Percentiles rank a stretch among this genome's conserved stretches.
Conservation (phyloP, 2,888 invertebrate species). For the Melanostoma scalare region DNA sequence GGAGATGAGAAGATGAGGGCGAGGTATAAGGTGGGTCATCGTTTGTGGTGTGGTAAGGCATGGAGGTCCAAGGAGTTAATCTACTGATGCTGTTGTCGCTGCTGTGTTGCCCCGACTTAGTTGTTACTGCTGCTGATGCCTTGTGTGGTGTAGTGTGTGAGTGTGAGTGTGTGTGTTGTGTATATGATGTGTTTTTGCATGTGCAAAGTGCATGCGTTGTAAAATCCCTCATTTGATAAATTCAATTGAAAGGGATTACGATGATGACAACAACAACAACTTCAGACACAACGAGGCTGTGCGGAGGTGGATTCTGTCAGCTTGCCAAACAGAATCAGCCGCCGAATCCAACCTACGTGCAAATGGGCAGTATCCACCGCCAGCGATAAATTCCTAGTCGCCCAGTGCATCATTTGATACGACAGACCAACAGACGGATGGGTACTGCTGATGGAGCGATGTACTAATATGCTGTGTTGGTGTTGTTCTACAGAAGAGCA, state of each 20-base stretch:
- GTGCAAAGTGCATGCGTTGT: constrained; percentile 59
- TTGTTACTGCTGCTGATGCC: constrained; percentile 22
- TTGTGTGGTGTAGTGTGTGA: constrained; percentile 22
- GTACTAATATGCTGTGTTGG: constrained; percentile 59
- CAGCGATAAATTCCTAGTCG: constrained; percentile 65
- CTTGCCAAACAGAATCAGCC: constrained; percentile 66
- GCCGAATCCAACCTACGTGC: constrained; percentile 66
- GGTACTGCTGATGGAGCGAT: constrained; percentile 68
- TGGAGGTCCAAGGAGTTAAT: constrained; percentile 71
- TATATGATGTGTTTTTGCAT: constrained; percentile 33
- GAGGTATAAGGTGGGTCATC: constrained; percentile 53
- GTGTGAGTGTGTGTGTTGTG: background rate
- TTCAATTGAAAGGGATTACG: constrained; percentile 69
- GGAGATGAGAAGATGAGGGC: constrained; percentile 17
- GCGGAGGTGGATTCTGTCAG: constrained; percentile 72
- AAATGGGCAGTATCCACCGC: constrained; percentile 54
- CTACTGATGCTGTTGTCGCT: constrained; percentile 71
- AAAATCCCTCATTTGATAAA: constrained; percentile 69
- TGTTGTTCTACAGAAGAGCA: constrained; percentile 10
- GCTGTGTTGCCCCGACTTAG: constrained; percentile 49
- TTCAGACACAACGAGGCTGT: constrained; percentile 37
- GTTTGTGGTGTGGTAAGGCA: constrained; percentile 32
- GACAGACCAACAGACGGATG: constrained; percentile 59
- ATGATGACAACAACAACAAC: constrained; percentile 65
- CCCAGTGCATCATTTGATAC: constrained; percentile 64